phyloP scores from a whole-genome alignment of 2,888 invertebrate species.

The Sceliomorpha sp. region DNA sequence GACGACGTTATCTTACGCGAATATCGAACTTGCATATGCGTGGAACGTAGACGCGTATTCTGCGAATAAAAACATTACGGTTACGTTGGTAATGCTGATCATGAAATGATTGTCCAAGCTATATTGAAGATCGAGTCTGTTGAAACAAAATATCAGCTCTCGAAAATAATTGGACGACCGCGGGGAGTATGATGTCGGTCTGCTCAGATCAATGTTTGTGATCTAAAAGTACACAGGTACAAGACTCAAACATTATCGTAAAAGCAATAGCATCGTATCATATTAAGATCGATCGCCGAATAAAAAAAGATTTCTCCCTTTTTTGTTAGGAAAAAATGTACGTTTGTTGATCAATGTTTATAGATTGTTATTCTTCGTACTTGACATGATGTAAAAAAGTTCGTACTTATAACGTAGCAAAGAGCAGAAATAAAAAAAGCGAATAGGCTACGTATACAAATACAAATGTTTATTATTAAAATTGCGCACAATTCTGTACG shows the following conservation, averaged over 20 bases:
- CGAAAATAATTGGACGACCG: constrained; percentile 68
- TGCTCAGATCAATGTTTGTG: constrained; percentile 55
- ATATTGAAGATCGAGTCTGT: constrained; percentile 53
- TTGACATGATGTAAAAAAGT: too few relatives aligned
- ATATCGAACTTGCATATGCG: constrained; percentile 70
- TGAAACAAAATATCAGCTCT: constrained; percentile 61
- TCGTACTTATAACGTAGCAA: too few relatives aligned
- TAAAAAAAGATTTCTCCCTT: constrained; percentile 29
- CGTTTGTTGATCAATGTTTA: constrained; percentile 25
- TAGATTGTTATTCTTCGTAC: constrained; percentile 24
- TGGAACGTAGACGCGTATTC: constrained; percentile 60
- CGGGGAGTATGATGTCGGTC: constrained; percentile 44
- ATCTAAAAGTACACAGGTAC: constrained; percentile 60
- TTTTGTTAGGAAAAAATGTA: constrained; percentile 23
- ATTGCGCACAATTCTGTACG: too few relatives aligned
- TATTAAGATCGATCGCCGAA: constrained; percentile 42
- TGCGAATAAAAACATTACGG: constrained; percentile 65
- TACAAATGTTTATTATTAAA: too few relatives aligned
- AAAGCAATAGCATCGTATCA: constrained; percentile 49
- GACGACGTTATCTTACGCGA: constrained; percentile 56
- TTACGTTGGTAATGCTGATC: constrained; percentile 63
- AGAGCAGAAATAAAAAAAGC: too few relatives aligned
- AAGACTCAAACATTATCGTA: constrained; percentile 56
- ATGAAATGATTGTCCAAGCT: constrained; percentile 60
- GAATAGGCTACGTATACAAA: too few relatives aligned